Conservation (phyloP, 2,888 invertebrate species). For the Tupiocoris notatus region DNA sequence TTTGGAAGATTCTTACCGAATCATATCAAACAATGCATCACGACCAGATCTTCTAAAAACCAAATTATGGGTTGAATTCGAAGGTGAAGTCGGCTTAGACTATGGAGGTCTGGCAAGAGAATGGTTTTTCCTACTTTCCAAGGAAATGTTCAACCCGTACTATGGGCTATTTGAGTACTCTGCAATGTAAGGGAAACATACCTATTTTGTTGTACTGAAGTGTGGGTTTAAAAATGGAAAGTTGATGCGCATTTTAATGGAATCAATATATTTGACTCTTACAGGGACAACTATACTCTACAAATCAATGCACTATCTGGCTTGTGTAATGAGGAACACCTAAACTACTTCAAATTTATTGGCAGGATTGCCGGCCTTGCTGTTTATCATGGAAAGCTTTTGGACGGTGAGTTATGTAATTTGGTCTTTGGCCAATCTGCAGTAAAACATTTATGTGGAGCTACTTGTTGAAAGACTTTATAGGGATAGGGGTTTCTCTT, state of each 20-base stretch:
- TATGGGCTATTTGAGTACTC: conserved; percentile 99
- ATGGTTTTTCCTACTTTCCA: conserved; percentile 97
- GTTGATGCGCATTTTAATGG: too few relatives aligned
- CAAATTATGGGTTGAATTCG: conserved; percentile 98
- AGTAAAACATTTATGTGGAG: too few relatives aligned
- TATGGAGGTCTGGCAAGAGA: conserved; percentile 96
- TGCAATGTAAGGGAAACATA: conserved; percentile 75
- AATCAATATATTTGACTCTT: conserved; percentile 51
- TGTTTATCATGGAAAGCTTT: conserved; percentile 95
- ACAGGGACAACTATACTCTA: conserved; percentile 93
- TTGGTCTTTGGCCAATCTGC: too few relatives aligned
- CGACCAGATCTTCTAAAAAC: conserved; percentile 91
- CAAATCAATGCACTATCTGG: conserved; percentile 99
- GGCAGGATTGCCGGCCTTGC: conserved; percentile 99
- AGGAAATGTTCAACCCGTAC: conserved; percentile 99
- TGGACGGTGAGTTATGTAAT: conserved; percentile 86
- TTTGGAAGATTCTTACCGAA: conserved; percentile 94
- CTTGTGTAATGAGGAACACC: conserved; percentile 95
- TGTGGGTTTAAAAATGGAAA: too few relatives aligned
- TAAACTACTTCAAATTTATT: conserved; percentile 97
- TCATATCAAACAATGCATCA: conserved; percentile 87
- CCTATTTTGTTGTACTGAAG: too few relatives aligned
- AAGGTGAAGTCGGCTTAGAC: conserved; percentile 93
- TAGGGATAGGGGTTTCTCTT: too few relatives aligned
- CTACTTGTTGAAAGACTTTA: too few relatives aligned